Conservation (phyloP, 2,888 invertebrate genomes). For the Caenorhabditis zanzibari region DNA sequence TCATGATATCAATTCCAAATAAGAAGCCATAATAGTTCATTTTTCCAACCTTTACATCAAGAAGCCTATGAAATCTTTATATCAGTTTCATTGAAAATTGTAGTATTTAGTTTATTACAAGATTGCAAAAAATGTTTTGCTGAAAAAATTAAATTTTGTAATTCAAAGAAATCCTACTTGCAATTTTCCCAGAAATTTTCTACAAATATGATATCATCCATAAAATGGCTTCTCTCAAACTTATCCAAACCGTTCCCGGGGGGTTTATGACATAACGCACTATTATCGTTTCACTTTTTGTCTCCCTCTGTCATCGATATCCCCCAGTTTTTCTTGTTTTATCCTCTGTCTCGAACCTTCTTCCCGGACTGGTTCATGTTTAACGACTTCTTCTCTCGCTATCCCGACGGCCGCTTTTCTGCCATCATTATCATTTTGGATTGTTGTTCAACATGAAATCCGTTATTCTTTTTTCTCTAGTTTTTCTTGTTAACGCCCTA, state of each 20-base stretch:
- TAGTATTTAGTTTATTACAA: too few species aligned
- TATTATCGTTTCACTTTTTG: constrained; percentile 10
- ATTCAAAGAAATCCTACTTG: too few species aligned
- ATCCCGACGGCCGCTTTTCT: background rate
- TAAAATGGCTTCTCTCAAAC: too few species aligned
- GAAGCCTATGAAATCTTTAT: too few species aligned
- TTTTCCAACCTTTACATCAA: background rate
- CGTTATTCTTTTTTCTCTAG: constrained; percentile 36
- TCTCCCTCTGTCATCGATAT: background rate
- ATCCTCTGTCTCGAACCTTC: background rate
- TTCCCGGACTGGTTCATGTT: constrained; percentile 31
- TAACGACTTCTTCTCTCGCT: constrained; percentile 7
- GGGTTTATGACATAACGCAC: constrained; percentile 49
- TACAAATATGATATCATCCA: too few species aligned
- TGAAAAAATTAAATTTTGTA: too few species aligned
- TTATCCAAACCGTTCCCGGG: too few species aligned
- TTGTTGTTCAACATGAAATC: constrained; percentile 25
- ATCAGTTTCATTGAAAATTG: too few species aligned
- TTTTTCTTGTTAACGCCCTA: constrained; percentile 21
- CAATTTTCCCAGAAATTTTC: too few species aligned
- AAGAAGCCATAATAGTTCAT: background rate
- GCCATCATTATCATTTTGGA: too few species aligned
- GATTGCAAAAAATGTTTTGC: too few species aligned
- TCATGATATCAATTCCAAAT: too few species aligned
- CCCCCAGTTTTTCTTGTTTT: constrained; percentile 28